Conservation (phyloP, 2,113 vertebrate genomes). For the Nothobranchius furzeri region DNA sequence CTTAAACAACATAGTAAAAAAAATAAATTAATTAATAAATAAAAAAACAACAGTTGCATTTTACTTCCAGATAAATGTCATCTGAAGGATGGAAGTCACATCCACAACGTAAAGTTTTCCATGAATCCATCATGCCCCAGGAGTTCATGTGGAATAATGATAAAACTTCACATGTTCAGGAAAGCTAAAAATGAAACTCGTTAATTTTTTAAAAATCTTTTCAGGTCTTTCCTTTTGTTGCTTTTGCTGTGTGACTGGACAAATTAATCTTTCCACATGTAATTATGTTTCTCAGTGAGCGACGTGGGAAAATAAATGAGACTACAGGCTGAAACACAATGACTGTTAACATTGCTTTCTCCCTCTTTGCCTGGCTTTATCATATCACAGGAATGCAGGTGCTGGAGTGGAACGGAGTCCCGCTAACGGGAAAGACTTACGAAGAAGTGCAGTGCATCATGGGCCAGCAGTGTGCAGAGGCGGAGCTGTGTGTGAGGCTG, state of each 20-base stretch:
- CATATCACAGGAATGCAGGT: constrained; percentile 92
- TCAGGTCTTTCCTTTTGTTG: neutral
- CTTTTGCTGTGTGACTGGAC: neutral
- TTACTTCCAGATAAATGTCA: neutral
- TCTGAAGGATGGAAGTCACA: neutral
- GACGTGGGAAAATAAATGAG: neutral
- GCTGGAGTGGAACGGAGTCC: constrained; percentile 95
- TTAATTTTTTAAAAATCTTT: no score
- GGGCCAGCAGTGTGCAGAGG: constrained; percentile 91
- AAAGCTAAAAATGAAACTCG: no score
- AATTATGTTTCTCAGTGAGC: constrained; percentile 2
- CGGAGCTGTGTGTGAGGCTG: constrained; percentile 99
- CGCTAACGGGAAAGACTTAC: constrained; percentile 92
- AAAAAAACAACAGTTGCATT: neutral
- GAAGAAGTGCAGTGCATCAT: constrained; percentile 96
- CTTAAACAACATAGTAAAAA: no score
- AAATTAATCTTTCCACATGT: neutral
- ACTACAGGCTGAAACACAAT: constrained; percentile 10
- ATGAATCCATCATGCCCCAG: no score
- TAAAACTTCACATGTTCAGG: no score
- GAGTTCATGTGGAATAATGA: no score
- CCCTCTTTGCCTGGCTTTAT: constrained; percentile 15
- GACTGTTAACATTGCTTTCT: neutral
- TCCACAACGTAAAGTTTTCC: neutral
- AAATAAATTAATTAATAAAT: neutral